Conservation (phyloP, 2,797 vertebrate genomes). For the Trachops cirrhosus region DNA sequence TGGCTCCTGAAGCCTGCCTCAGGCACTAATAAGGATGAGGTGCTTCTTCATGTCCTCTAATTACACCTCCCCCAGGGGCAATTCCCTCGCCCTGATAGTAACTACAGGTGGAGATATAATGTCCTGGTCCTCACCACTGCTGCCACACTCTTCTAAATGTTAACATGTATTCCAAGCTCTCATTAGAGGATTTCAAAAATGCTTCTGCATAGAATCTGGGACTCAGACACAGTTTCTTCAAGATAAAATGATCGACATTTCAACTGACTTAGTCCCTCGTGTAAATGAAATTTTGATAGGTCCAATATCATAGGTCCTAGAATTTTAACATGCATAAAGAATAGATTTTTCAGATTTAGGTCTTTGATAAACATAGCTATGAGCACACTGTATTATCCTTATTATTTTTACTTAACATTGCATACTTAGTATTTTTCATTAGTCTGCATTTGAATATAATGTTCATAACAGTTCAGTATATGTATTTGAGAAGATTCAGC, state of each 20-base stretch:
- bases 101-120: background rate
- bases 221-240: background rate
- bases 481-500: background rate
- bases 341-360: background rate
- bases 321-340: background rate
- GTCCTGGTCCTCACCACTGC: background rate
- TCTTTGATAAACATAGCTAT: background rate
- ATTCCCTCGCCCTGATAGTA: background rate
- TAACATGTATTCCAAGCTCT: background rate
- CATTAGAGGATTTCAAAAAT: background rate
- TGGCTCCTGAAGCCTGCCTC: background rate
- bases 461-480: background rate
- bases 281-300: background rate
- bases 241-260: background rate
- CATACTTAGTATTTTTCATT: background rate
- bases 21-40: background rate
- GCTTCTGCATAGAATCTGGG: background rate
- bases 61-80: background rate
- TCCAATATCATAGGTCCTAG: background rate
- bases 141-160: background rate
- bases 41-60: background rate
- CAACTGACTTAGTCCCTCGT: background rate
- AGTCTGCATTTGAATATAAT: background rate
- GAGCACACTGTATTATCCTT: background rate
- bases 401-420: background rate